Conservation (phyloP, 2,113 vertebrate species). For the Pristiophorus japonicus region DNA sequence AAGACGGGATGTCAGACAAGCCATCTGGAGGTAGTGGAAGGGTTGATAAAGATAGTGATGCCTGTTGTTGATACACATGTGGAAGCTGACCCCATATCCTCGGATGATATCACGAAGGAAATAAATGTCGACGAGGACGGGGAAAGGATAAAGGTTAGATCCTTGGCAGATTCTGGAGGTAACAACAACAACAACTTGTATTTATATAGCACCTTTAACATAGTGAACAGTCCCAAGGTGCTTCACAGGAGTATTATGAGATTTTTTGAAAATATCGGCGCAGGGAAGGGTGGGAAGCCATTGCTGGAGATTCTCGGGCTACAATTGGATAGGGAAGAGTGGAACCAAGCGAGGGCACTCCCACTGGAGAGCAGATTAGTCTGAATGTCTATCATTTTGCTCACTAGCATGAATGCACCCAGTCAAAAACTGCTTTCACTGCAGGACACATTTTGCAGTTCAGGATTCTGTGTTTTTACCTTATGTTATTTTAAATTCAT, state of each 20-base stretch:
- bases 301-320: not conserved
- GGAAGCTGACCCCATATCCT: not conserved
- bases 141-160: not conserved
- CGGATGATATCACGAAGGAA: not conserved
- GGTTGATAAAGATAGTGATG: not conserved
- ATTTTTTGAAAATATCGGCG: too few relatives aligned
- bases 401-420: not conserved
- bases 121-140: not conserved
- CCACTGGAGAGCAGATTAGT: not conserved
- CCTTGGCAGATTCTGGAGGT: not conserved
- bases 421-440: not conserved
- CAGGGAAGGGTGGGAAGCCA: not conserved
- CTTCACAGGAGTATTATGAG: too few relatives aligned
- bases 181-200: too few relatives aligned
- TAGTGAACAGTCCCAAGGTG: too few relatives aligned
- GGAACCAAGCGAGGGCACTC: not conserved
- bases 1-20: not conserved
- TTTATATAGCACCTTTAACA: too few relatives aligned
- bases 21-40: not conserved
- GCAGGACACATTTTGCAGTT: not conserved
- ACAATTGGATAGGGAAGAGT: not conserved
- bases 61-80: not conserved
- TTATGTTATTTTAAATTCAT: not conserved
- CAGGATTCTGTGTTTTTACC: not conserved
- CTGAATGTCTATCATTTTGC: not conserved